Conservation (phyloP, 2,888 invertebrate genomes). For the Colostygia pectinataria region DNA sequence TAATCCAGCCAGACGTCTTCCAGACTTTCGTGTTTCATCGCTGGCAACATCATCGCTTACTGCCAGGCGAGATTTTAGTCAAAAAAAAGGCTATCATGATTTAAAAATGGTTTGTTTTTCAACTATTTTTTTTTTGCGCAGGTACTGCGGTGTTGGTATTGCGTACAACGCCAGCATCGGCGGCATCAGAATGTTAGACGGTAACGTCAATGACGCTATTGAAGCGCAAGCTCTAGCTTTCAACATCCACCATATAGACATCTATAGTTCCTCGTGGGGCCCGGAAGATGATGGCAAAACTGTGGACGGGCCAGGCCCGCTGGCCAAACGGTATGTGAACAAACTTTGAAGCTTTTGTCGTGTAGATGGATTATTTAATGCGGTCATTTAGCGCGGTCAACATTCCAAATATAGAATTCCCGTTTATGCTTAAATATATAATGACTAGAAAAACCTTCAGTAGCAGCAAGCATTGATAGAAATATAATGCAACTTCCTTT, state of each 20-base stretch:
- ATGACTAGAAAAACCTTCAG: background rate
- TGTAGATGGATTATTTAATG: no score
- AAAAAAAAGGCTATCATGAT: no score
- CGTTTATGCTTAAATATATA: no score
- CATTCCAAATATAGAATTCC: no score
- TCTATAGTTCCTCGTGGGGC: constrained; percentile 98
- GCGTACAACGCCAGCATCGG: constrained; percentile 98
- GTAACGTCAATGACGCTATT: constrained; percentile 97
- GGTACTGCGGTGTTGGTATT: constrained; percentile 97
- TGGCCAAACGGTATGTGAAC: constrained; percentile 85
- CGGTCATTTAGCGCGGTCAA: no score
- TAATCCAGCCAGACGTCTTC: no score
- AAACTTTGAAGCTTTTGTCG: no score
- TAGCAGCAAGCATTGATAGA: constrained; percentile 1
- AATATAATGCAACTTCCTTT: constrained; percentile 18
- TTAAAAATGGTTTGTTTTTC: no score
- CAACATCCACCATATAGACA: constrained; percentile 97
- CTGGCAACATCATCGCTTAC: no score
- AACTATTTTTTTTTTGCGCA: constrained; percentile 52
- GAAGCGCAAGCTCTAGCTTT: constrained; percentile 96
- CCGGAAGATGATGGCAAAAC: constrained; percentile 98
- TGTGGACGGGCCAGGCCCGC: constrained; percentile 96
- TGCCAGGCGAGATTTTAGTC: no score
- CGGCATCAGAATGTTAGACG: constrained; percentile 98
- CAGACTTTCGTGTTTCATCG: no score